Evolutionary conservation across 2,113 vertebrate genomes (phyloP), one percentile per base, ranked within the genome.

Genomic region (Gallinago paraguaiae): DNA sequence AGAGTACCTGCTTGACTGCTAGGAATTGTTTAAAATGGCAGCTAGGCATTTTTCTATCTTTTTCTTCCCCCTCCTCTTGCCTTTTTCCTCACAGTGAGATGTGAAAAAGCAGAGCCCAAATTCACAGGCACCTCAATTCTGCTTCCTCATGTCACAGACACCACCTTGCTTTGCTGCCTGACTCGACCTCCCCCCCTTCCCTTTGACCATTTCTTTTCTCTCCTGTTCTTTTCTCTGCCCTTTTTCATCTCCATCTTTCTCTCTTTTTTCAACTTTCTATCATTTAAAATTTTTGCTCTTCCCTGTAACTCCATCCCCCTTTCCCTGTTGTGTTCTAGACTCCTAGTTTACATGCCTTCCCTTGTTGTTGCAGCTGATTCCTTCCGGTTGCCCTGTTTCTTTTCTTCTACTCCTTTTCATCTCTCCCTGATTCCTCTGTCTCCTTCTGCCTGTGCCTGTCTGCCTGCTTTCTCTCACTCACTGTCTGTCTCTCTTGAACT

Each of bases 401-500:
- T 76, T 68, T 71, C 63, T 82, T 86, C 25, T 46, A 39, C 69
- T 61, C 30, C 68, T 81, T 80, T 43, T 69, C 68, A 20, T 81
- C 71, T 90, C 70, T 91, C 56, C 4, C 31, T 0, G 0, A 8
- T 88, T 88, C 82, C 63, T 93, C 50, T 13, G 4, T 41, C 45
- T 79, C 53, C 53, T 59, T 33, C 39, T 68, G 57, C 27, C 86
- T 77, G 68, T 76, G 64, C 51, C 63, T 86, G 57, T 92, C 91
- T 91, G 75, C 84, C 92, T 92, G 88, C 81, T 27, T 86, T 63
- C 85, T 84, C 75, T 90, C 90, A 89, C 69, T 94, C 46, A 67
- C 75, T 89, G 81, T 92, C 94, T 89, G 35, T 70, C 87, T 90
- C 76, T 86, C 59, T 93, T 88, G 91, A 98, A 97, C 90, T 97